Base-by-base conservation (phyloP, 2,113 vertebrate genomes). In the Coptodon bakossiorum region DNA sequence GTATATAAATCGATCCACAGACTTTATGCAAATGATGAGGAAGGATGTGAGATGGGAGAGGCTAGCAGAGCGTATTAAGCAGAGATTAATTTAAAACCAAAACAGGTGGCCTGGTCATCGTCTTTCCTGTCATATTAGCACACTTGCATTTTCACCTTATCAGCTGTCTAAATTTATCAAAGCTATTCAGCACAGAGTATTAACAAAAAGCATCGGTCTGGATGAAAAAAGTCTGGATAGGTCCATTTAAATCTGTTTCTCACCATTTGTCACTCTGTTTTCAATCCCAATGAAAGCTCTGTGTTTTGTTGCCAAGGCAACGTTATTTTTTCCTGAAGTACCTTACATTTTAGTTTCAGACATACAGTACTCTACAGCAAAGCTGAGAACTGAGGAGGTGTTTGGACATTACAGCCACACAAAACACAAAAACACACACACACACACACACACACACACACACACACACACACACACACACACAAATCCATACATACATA, bases 221-320 rank as follows among this genome's bases (percentile, higher is more conserved):
- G n/a, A 76, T 50, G 73, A 48, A 10, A 90, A 87, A 82, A 78
- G 54, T 59, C 89, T 34, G 6, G 34, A 92, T 79, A 73, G 73
- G 61, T 91, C 91, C 90, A 89, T 95, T 95, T 93, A 87, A 92
- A 94, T 93, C 89, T 89, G 86, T 88, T 91, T 95, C 92, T 93
- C 94, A 79, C 92, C 43, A 78, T 78, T 78, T 78, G 24, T 91
- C 95, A 82, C 84, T 92, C 89, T 83, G 54, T 91, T 87, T 87
- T 86, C 92, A 66, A 94, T 95, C 81, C 43, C 81, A 91, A 92
- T 90, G 54, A 90, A 73, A 88, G 89, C 91, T 93, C 95, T 94
- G 93, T 94, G 89, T 96, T 95, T 88, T 43, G 95, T 96, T 96
- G 89, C 94, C 93, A 95, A 96, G 93, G 95, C 82, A 96, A 96